Evolutionary conservation across 2,888 invertebrate species (phyloP), one percentile per base, ranked within the genome.

Genomic region (Andrena praecox): DNA sequence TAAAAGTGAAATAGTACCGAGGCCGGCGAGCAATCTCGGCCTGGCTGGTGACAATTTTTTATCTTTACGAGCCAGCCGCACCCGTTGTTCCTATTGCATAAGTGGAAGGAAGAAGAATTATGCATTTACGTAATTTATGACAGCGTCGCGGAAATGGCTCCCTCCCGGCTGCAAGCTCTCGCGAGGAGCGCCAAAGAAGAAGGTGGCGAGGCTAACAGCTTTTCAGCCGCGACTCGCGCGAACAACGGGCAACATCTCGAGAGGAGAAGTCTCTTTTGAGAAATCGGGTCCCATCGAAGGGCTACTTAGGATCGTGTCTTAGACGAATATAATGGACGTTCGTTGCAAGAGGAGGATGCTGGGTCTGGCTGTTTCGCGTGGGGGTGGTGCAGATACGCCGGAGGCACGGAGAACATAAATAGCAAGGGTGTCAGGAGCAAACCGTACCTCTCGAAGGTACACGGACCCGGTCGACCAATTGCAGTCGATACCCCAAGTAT

Each of bases 21-120:
- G 85, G 70, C 68, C 85, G 85, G 80, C 78, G 77, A 80, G 89
- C 88, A 91, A 90, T 89, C 90, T 88, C 89, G 76, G 86, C 73
- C 60, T 80, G 83, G 85, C 73, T 87, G 84, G 87, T 87, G 91
- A 91, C 90, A 91, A 91, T 91, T 91, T 92, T 91, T 91, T 92
- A 91, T 91, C 89, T 91, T 91, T 91, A 91, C 90, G 91, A 91
- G 89, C 88, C 77, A 63, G 64, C 82, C 77, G 79, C 81, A 71
- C 75, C 84, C 82, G 87, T 84, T 83, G 85, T 86, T 87, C 85
- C 90, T 89, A 90, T 90, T 91, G 91, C 90, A 91, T 90, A 90
- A 92, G 91, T 90, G 91, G 90, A 90, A 91, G 89, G 90, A 91
- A 91, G 90, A 91, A 91, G 90, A 92, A 91, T 92, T 91, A 92